Percentiles rank a stretch among this genome's conserved stretches.
phyloP scores from a whole-genome alignment of 2,113 vertebrate species.

The Dissostichus mawsoni region DNA sequence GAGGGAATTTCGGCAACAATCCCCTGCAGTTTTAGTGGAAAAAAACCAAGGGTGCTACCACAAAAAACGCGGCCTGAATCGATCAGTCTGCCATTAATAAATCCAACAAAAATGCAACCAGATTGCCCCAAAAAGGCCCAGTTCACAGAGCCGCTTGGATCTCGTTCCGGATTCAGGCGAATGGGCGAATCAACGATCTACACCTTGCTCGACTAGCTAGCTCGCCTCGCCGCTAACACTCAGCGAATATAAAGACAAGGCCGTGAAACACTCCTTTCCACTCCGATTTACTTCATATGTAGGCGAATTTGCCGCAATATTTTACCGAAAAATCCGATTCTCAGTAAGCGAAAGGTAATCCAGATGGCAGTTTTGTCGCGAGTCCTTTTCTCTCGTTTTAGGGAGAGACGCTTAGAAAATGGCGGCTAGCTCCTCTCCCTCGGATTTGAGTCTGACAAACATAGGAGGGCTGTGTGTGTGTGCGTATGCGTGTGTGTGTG shows the following conservation, averaged over 20 bases:
- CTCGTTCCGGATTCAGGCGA: conserved; percentile 84
- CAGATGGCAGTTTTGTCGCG: conserved; percentile 63
- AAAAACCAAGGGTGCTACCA: conserved; percentile 58
- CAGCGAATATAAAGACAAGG: conserved; percentile 67
- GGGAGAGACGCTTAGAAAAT: conserved; percentile 93
- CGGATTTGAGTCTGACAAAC: conserved; percentile 91
- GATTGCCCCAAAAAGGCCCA: conserved; percentile 40
- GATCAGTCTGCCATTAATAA: conserved; percentile 76
- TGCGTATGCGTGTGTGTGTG: conserved; percentile 18
- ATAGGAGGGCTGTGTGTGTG: conserved; percentile 84
- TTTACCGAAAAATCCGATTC: conserved; percentile 66
- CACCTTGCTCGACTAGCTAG: conserved; percentile 74
- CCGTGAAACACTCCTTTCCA: conserved; percentile 68
- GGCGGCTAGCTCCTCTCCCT: conserved; percentile 93
- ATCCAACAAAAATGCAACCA: conserved; percentile 46
- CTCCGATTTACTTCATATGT: conserved; percentile 44
- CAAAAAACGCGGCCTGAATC: conserved; percentile 37
- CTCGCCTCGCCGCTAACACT: conserved; percentile 70
- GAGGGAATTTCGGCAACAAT: conserved; percentile 92
- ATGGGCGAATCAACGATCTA: conserved; percentile 84
- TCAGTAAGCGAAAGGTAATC: conserved; percentile 36
- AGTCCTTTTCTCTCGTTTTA: conserved; percentile 82
- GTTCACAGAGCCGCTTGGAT: conserved; percentile 65
- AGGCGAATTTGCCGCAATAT: conserved; percentile 40
- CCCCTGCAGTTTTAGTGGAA: conserved; percentile 87